A percentile compares a stretch with the other conserved stretches of the same genome.
These are phyloP conservation scores for Sminthurides aquaticus DNA, from an alignment of 2,888 invertebrate species.

Conservation along the genomic window DNA sequence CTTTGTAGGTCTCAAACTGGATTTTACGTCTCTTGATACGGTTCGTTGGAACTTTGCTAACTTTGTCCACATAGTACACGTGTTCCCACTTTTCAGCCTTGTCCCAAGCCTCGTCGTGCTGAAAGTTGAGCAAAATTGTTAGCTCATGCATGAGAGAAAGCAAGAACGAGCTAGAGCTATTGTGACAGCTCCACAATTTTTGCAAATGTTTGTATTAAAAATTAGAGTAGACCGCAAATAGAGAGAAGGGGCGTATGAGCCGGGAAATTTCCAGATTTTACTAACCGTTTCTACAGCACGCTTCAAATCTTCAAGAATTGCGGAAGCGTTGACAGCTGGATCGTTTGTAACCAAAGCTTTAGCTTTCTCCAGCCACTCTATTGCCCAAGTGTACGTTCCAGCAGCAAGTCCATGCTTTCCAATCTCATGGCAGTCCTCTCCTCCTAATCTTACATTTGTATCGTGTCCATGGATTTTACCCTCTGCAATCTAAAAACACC, in stretches of 20 bases:
- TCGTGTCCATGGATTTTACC: conserved; percentile 13
- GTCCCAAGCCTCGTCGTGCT: conserved; percentile 23
- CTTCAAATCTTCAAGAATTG: conserved; percentile 4
- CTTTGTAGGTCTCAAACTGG: conserved; percentile 18
- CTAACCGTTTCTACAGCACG: conserved; percentile 10
- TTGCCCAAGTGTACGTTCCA: conserved; percentile 3
- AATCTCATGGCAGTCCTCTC: conserved; percentile 16
- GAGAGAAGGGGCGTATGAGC: too few species aligned
- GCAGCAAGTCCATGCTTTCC: background rate
- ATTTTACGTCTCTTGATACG: conserved; percentile 16
- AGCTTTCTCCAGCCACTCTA: conserved; percentile 20
- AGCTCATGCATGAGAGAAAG: background rate
- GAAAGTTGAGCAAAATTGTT: background rate
- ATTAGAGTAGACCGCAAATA: too few species aligned
- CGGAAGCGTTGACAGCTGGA: background rate
- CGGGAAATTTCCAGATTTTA: too few species aligned
- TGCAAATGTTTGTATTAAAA: too few species aligned
- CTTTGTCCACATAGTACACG: conserved; percentile 8
- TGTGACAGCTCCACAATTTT: too few species aligned
- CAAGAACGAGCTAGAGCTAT: background rate
- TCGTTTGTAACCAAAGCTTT: background rate
- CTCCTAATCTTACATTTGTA: conserved; percentile 6
- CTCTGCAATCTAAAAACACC: conserved; percentile 10
- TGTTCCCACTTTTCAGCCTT: conserved; percentile 14
- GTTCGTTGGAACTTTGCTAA: conserved; percentile 10